A percentile compares a stretch with the other conserved stretches of the same genome.
Conservation (phyloP, 2,797 vertebrate genomes). For the Sciurus carolinensis region DNA sequence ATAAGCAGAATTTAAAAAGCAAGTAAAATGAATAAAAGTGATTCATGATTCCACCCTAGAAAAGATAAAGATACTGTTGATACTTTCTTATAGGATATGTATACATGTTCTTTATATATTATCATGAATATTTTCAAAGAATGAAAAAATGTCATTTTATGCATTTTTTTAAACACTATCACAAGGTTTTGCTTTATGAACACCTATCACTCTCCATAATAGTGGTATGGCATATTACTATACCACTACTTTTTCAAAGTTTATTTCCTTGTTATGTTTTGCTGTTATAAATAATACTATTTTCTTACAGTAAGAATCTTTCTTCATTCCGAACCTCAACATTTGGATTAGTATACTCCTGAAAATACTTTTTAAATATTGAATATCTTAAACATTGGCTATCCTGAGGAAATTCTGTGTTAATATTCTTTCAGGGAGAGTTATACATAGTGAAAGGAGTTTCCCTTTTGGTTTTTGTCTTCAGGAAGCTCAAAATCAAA, state of each 20-base stretch:
- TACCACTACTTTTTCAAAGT: neutral
- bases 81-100: neutral
- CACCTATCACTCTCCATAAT: neutral
- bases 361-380: slow-evolving; percentile 9
- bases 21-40: slow-evolving; percentile 15
- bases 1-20: neutral
- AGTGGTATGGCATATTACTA: neutral
- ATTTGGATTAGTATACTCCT: slow-evolving; percentile 34
- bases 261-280: slow-evolving; percentile 46
- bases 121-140: slow-evolving; percentile 31
- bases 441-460: neutral
- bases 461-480: slow-evolving; percentile 37
- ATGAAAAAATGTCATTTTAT: slow-evolving; percentile 41
- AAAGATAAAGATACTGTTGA: neutral
- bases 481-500: slow-evolving; percentile 56
- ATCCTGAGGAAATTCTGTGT: neutral
- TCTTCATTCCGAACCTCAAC: neutral
- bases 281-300: neutral
- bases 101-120: neutral
- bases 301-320: neutral
- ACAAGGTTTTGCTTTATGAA: neutral
- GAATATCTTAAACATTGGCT: neutral
- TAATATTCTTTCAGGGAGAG: slow-evolving; percentile 44
- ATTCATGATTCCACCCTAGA: neutral
- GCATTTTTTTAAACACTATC: neutral